Percentiles rank a stretch among this genome's conserved stretches.
phyloP scores from a whole-genome alignment of 64 coral and sea anemone genomes.

The Actinia tenebrosa region DNA sequence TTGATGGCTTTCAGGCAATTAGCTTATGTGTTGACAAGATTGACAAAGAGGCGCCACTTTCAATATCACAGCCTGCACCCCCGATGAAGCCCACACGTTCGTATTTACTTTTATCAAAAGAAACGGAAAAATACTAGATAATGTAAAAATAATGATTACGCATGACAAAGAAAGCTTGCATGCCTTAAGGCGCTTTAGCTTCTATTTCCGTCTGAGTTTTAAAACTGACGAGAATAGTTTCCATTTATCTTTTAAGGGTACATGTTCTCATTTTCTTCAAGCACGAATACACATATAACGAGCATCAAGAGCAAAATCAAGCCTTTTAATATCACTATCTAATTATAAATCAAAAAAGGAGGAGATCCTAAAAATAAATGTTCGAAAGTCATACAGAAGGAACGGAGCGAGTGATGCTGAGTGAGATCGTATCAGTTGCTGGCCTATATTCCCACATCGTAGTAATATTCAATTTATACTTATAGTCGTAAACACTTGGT shows the following conservation, averaged over 20 bases:
- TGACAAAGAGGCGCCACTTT: constrained; percentile 27
- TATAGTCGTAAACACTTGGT: neutral
- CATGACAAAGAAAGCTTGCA: neutral
- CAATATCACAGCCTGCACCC: constrained; percentile 9
- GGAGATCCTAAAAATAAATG: neutral
- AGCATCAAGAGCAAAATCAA: neutral
- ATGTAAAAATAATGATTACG: neutral
- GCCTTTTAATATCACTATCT: neutral
- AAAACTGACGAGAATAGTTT: neutral
- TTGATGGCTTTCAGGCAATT: constrained; percentile 15
- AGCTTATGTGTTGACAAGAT: constrained; percentile 14
- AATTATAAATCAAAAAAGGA: neutral
- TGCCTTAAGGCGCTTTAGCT: constrained; percentile 12
- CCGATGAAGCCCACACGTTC: constrained; percentile 3
- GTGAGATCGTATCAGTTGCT: neutral
- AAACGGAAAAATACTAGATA: neutral
- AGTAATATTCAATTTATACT: neutral
- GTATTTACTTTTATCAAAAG: neutral
- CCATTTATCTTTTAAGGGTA: neutral
- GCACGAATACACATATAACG: neutral
- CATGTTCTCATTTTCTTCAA: neutral
- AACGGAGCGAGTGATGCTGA: neutral
- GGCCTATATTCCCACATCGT: neutral
- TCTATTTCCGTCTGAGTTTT: neutral
- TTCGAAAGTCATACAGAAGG: neutral